phyloP scores from a whole-genome alignment of 2,113 vertebrate species.

The Pluvianellus socialis region DNA sequence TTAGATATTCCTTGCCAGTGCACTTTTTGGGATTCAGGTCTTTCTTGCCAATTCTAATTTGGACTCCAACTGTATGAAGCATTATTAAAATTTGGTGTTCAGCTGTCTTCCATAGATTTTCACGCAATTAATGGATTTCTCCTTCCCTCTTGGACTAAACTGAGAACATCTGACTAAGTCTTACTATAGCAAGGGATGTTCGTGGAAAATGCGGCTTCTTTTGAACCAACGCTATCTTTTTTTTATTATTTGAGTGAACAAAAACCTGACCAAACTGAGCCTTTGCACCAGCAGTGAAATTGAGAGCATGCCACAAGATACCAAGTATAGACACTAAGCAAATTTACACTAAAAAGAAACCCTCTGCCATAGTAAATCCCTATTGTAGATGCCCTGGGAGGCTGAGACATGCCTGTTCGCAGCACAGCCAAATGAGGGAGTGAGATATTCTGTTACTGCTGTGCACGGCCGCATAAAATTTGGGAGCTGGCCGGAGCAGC shows the following conservation, averaged over 20 bases:
- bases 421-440: background rate
- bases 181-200: background rate
- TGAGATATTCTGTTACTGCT: background rate
- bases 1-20: background rate
- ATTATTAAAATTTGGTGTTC: background rate
- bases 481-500: background rate
- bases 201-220: background rate
- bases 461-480: background rate
- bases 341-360: background rate
- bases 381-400: background rate
- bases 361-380: background rate
- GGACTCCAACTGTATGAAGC: background rate
- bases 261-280: background rate
- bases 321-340: background rate
- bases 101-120: background rate
- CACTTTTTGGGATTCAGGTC: background rate
- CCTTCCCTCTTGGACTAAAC: background rate
- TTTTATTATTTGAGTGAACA: background rate
- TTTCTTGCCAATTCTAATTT: background rate
- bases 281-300: background rate
- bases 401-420: background rate
- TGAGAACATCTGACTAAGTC: background rate
- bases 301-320: background rate
- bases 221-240: background rate
- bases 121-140: background rate